Base-by-base conservation (phyloP, 2,113 vertebrate genomes). In the Speoplatyrhinus poulsoni region DNA sequence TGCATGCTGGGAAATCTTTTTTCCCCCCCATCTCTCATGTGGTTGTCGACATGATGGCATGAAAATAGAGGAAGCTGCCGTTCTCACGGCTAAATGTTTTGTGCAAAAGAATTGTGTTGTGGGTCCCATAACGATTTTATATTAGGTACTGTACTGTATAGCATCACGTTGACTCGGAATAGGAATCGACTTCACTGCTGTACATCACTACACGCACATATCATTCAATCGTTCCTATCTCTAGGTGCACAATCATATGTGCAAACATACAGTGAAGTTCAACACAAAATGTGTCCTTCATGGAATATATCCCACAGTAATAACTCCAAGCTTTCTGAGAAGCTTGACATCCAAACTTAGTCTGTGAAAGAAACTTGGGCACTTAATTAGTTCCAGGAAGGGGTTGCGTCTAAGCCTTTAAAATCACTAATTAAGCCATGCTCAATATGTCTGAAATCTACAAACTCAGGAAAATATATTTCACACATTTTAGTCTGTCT, bases 331-430 rank as follows among this genome's bases (percentile, higher is more conserved):
- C 9, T 50, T 62, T 48, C 17, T 46, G 26, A 0, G 1, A 11
- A 17, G 4, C 0, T 0, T 56, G 4, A 55, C 19, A 32, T 19
- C 61, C 58, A 56, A 52, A 52, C 15, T 55, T 3, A n/a, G 17
- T 36, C 47, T 70, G 15, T 7, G 12, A 72, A 36, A 67, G n/a
- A 69, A 81, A 69, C 50, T 36, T 61, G 19, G 46, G 26, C 10
- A 12, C 67, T 57, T 72, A 72, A 84, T 76, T 82, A 46, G 63
- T 84, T 75, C 66, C 69, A 75, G 65, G 61, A 70, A 75, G 61
- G 7, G 52, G 10, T 19, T 9, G 1, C 53, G 54, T 75, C n/a
- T 67, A 69, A 75, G 46, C 59, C 65, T 9, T 71, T 36, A 47
- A 52, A 69, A 60, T 13, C 12, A 73, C 16, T 60, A 26, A 70